phyloP scores from a whole-genome alignment of 2,797 vertebrate genomes.

The Anas flavirostris region DNA sequence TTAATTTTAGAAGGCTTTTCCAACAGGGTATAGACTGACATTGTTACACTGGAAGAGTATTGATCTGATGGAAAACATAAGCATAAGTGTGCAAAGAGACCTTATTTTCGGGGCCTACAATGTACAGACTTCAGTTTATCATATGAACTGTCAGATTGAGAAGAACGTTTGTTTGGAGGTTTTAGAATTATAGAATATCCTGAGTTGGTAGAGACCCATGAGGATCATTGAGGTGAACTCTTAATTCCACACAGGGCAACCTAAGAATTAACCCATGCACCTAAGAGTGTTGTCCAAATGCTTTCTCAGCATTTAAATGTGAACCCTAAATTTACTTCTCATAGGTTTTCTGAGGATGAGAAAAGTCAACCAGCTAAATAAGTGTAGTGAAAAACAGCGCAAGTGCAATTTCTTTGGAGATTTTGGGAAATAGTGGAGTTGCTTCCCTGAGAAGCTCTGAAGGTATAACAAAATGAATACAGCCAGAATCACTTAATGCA shows the following conservation, averaged over 20 bases:
- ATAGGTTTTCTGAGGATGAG: background rate
- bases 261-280: background rate
- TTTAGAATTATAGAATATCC: background rate
- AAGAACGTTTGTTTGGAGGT: background rate
- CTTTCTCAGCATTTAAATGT: background rate
- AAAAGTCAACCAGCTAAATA: background rate
- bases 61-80: background rate
- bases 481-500: background rate
- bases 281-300: background rate
- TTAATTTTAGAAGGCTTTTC: background rate
- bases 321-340: background rate
- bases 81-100: background rate
- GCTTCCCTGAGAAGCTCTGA: background rate
- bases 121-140: background rate
- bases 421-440: background rate
- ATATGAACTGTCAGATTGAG: background rate
- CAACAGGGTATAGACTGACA: background rate
- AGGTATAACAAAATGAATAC: background rate
- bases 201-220: background rate
- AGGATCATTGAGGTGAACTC: background rate
- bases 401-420: background rate
- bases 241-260: background rate
- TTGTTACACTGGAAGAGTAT: background rate
- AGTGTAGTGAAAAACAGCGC: background rate
- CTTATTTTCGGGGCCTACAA: background rate